A percentile compares a stretch with the other conserved stretches of the same genome.
Evolutionary conservation across 2,113 vertebrate genomes (phyloP).

Genomic region (Indicator maculatus): DNA sequence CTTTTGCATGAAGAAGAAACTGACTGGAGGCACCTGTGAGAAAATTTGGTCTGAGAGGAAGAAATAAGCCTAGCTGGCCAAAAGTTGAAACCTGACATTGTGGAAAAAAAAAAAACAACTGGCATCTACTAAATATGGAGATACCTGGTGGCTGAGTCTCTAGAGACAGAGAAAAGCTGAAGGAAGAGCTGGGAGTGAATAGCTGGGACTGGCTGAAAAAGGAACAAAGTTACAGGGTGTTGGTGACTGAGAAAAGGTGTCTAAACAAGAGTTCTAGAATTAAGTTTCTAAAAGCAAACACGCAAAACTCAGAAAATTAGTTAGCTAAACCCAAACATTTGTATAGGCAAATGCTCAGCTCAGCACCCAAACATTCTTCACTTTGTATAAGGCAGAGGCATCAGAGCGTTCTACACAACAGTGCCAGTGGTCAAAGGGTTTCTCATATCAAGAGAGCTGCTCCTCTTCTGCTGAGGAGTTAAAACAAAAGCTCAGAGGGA

Average conservation of each 20-base stretch:
- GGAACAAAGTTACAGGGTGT: neutral
- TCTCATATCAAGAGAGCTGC: neutral
- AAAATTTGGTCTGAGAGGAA: neutral
- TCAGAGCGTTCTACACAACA: neutral
- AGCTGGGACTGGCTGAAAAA: neutral
- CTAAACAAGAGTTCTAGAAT: constrained; percentile 4
- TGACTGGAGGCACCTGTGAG: neutral
- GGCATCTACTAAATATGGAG: neutral
- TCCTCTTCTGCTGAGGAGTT: neutral
- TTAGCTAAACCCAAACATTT: constrained; percentile 28
- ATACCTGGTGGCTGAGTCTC: neutral
- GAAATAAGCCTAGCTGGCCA: neutral
- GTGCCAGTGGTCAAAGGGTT: neutral
- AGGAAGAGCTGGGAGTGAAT: neutral
- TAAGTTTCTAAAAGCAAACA: constrained; percentile 9
- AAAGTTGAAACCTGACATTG: neutral
- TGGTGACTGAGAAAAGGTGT: neutral
- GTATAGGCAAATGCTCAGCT: neutral
- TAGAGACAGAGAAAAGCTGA: neutral
- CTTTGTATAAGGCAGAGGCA: constrained; percentile 42
- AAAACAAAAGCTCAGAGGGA: constrained; percentile 32
- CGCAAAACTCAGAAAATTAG: neutral
- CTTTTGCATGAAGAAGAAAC: neutral
- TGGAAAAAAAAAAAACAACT: neutral
- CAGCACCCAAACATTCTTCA: constrained; percentile 12